Base-by-base conservation (phyloP, 2,113 vertebrate species). In the Puffinus mauretanicus region DNA sequence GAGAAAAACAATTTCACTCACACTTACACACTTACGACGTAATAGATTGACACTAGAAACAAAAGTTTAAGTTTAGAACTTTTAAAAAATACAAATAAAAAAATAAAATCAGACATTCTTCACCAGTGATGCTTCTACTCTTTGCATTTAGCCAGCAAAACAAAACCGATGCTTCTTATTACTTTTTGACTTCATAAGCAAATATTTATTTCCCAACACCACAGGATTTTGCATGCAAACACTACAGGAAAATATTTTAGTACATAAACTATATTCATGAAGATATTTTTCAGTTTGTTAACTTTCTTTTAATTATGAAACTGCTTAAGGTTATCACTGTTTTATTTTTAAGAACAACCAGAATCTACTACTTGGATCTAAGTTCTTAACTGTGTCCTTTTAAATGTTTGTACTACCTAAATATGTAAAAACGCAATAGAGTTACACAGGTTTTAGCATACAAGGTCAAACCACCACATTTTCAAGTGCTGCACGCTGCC, bases 391-490 rank as follows among this genome's bases (percentile, higher is more conserved):
- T 46, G 30, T 34, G 25, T 61, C 34, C 22, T 94, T 89, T 70
- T 26, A 83, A 73, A 67, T 36, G 36, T 62, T 29, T 77, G 30
- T 36, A 34, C 34, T 55, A 24, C 38, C 55, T 7, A 71, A 47
- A 17, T 22, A 75, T 17, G 58, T 55, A 90, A 89, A 95, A 94
- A 69, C 18, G 61, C 25, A 82, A 13, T 0, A 0, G 49, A 84
- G 40, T 47, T 69, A 81, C n/a, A 47, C 27, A 76, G n/a, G 62
- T 77, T 87, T 95, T 42, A 82, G 78, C 30, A 77, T 15, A 58
- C 58, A 61, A 91, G 93, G 95, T 97, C 86, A 94, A 87, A 72
- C 22, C 30, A 79, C 17, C 66, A 60, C 44, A 57, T 89, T 86
- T 92, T 82, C 62, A 71, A 93, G 73, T n/a, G 49, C 36, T 61